Conservation (phyloP, 2,888 invertebrate genomes). For the Ectobius pallidus region DNA sequence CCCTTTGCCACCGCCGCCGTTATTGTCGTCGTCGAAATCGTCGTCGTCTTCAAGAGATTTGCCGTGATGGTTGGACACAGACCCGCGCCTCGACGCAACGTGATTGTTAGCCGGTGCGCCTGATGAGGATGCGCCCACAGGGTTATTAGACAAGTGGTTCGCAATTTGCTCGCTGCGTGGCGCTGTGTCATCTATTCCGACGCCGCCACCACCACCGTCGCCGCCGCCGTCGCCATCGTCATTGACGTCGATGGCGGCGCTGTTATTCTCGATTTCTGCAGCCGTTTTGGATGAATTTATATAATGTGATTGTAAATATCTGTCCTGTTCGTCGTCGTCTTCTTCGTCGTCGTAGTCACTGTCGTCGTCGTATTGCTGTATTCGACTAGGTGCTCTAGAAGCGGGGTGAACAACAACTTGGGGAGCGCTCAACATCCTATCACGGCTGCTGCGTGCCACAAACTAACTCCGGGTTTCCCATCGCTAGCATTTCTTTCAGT, state of each 20-base stretch:
- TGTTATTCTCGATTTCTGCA: constrained; percentile 2
- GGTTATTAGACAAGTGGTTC: constrained; percentile 24
- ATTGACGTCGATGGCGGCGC: not conserved
- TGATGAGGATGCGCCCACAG: constrained; percentile 2
- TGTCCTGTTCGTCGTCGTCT: not conserved
- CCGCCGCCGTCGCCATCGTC: not conserved
- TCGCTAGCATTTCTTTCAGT: too few relatives aligned
- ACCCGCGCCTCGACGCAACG: constrained; percentile 9
- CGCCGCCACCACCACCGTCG: constrained; percentile 15
- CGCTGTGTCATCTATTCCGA: constrained; percentile 27
- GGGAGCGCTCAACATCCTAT: constrained; percentile 24
- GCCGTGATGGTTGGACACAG: not conserved
- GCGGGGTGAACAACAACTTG: constrained; percentile 16
- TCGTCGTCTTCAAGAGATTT: constrained; percentile 19
- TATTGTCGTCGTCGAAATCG: constrained; percentile 28
- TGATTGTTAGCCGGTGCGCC: constrained; percentile 13
- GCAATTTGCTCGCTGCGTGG: constrained; percentile 3
- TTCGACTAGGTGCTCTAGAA: not conserved
- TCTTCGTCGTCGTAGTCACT: constrained; percentile 10
- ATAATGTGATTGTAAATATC: not conserved
- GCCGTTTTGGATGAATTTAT: not conserved
- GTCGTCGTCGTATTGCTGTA: not conserved
- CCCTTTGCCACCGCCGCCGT: constrained; percentile 28
- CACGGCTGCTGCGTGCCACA: not conserved
- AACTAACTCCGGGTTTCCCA: not conserved